Percentiles rank a stretch among this genome's conserved stretches.
phyloP scores from a whole-genome alignment of 2,888 invertebrate species.

The Idaea dimidiata region DNA sequence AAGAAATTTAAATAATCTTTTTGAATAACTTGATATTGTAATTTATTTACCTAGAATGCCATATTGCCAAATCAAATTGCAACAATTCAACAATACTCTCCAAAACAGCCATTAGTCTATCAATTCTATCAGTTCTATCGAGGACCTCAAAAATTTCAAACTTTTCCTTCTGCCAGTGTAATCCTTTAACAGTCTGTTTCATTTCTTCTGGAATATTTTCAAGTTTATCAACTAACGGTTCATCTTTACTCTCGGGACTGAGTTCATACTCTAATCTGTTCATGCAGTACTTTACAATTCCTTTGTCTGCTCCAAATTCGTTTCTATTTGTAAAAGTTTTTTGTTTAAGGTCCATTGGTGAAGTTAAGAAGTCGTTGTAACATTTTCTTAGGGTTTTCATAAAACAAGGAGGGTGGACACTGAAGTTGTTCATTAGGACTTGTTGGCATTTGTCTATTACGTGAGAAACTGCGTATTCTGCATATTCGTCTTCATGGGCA shows the following conservation, averaged over 20 bases:
- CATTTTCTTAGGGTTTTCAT: conserved; percentile 50
- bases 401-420: conserved; percentile 63
- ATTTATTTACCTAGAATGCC: conserved; percentile 69
- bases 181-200: conserved; percentile 54
- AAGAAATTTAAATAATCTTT: neutral
- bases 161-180: conserved; percentile 67
- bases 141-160: conserved; percentile 66
- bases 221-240: conserved; percentile 52
- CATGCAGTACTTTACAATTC: conserved; percentile 65
- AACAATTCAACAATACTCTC: conserved; percentile 75
- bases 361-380: conserved; percentile 59
- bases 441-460: conserved; percentile 62
- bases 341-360: conserved; percentile 53
- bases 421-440: conserved; percentile 56
- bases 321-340: conserved; percentile 60
- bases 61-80: conserved; percentile 79
- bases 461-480: conserved; percentile 44
- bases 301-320: conserved; percentile 52
- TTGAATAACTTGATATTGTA: neutral
- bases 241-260: conserved; percentile 52
- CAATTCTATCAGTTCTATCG: conserved; percentile 62
- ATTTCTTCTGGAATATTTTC: conserved; percentile 60
- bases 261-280: conserved; percentile 66
- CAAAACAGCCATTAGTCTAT: conserved; percentile 73
- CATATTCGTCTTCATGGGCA: conserved; percentile 60